Evolutionary conservation across 2,888 invertebrate genomes (phyloP), one percentile per base, ranked within the genome.

Genomic region (Lissocephala sabroskyi): DNA sequence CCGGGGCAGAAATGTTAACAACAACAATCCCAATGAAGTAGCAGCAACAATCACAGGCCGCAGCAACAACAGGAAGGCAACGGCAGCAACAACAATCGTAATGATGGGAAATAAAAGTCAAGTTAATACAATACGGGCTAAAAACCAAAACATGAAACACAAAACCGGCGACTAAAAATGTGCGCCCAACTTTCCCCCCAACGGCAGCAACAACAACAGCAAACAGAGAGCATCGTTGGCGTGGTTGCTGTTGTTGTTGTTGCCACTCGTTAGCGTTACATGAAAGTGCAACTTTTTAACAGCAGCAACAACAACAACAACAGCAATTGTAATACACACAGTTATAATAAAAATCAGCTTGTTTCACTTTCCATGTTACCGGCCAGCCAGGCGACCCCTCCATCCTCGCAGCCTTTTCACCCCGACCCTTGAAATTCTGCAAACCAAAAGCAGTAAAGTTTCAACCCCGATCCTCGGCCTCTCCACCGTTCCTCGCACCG

Each of bases 61-160:
- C 40, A 40, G 26, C 26, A 40, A 5, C 4, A 40, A 41, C 41
- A 32, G 10, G 10, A 43, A 41, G 47, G 46, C 33, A 35, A 49
- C 17, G 45, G 16, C 55, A 50, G 33, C 41, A 52, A 28, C 43
- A 53, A 58, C 49, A 54, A 59, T 75, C 59, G 75, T 66, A 75
- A 68, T 76, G 61, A 76, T 75, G 64, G n/a, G n/a, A 71, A 70
- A 70, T 76, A 64, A 71, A 76, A 71, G 76, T 59, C 76, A 73
- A 76, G 60, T 76, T 64, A 65, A 59, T 67, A 76, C 77, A 73
- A 73, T 64, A 53, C n/a, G n/a, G n/a, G 57, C 67, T 61, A 35
- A 35, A 35, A 45, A 50, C 73, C 59, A 57, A n/a, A 67, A 73
- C 65, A 66, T 58, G 59, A 67, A 64, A 63, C 43, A 37, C 44